Evolutionary conservation across 2,888 invertebrate species (phyloP).

Genomic region (Stenotaenia linearis): DNA sequence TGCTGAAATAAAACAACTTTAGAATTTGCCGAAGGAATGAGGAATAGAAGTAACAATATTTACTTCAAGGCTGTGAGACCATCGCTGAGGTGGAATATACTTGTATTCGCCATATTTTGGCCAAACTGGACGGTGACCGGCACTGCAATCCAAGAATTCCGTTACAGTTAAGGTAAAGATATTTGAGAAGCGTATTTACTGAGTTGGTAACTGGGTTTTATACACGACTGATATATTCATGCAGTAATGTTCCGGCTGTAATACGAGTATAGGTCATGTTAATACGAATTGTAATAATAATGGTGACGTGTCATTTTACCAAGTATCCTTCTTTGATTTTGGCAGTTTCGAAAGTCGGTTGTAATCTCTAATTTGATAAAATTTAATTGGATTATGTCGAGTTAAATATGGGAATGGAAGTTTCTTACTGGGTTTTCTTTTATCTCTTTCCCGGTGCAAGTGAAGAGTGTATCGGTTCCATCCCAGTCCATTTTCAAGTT

Average conservation of each 20-base stretch:
- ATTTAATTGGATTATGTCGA: no score
- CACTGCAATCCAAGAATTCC: slow-evolving; percentile 53
- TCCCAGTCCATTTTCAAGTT: not conserved
- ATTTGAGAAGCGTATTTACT: slow-evolving; percentile 49
- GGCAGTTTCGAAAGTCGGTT: no score
- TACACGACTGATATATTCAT: slow-evolving; percentile 62
- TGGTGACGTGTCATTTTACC: slow-evolving; percentile 47
- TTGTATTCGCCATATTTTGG: slow-evolving; percentile 72
- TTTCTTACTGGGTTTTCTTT: not conserved
- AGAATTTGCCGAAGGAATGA: no score
- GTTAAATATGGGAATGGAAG: no score
- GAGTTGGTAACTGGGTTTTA: slow-evolving; percentile 59
- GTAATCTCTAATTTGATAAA: no score
- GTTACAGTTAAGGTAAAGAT: not conserved
- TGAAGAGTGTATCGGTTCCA: no score
- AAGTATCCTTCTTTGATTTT: slow-evolving; percentile 28
- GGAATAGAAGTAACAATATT: not conserved
- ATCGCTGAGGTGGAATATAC: slow-evolving; percentile 70
- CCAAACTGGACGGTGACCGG: slow-evolving; percentile 76
- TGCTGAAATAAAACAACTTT: no score
- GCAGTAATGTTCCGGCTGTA: slow-evolving; percentile 62
- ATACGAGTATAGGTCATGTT: slow-evolving; percentile 40
- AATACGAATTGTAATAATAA: slow-evolving; percentile 32
- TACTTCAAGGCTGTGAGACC: slow-evolving; percentile 56
- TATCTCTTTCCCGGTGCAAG: not conserved